Base-by-base conservation (phyloP, 2,113 vertebrate species). In the Lontra canadensis region DNA sequence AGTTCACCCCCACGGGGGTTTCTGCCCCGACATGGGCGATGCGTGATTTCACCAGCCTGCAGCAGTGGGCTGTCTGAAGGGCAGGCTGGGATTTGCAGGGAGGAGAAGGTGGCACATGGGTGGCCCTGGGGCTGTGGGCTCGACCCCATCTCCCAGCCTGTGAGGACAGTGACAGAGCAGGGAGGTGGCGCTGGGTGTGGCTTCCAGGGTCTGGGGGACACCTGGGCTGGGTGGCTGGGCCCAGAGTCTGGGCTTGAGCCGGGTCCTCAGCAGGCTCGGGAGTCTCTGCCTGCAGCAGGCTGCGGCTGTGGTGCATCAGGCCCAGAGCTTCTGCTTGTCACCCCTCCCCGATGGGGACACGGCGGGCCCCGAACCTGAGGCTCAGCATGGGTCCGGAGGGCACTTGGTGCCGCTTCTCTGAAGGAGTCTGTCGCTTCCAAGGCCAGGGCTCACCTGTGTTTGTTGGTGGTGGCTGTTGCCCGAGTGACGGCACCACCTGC, bases 311-410 rank as follows among this genome's bases (percentile, higher is more conserved):
- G 52, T 34, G 39, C 4, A 14, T 93, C 82, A 2, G 61, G 36
- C 90, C 1, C 6, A 47, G 36, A 26, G 47, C 47, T 0, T 47
- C n/a, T 1, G 0, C 71, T 10, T 12, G 6, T 36, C 73, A 47
- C 84, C 25, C 3, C 73, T n/a, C 88, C 25, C 5, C 1, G 3
- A 9, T 0, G 0, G 42, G 9, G n/a, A 26, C 34, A 0, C 4
- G 0, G 3, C n/a, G 25, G 8, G 3, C 6, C n/a, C 90, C 25
- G 0, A 1, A 0, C 44, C 61, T 0, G 1, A 34, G 44, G 34
- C 86, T 82, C 13, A 0, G 4, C 10, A 0, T 9, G 4, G 2
- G 17, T 18, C 71, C 7, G 0, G n/a, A 23, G 92, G 90, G 23
- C 69, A 1, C 0, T 2, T 17, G 15, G 20, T 0, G 7, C n/a